A percentile compares a stretch with the other conserved stretches of the same genome.
Conservation (phyloP, 2,113 vertebrate species). For the Cichladusa arquata region DNA sequence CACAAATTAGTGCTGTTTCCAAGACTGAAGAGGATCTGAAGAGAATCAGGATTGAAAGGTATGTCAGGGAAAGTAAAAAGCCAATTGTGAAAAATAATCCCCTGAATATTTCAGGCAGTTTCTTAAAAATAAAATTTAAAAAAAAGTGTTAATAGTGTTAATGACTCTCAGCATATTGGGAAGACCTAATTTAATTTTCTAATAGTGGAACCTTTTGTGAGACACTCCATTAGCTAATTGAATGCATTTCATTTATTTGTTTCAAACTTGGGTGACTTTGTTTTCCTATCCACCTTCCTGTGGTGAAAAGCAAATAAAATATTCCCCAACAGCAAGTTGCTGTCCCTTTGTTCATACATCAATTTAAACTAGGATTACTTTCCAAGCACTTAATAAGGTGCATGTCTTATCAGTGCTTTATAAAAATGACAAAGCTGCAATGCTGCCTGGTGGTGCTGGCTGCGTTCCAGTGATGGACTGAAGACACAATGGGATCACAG, state of each 20-base stretch:
- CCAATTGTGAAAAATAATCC: background rate
- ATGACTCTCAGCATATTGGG: background rate
- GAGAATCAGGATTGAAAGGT: background rate
- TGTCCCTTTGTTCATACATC: background rate
- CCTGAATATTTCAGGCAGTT: background rate
- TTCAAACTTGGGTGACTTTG: slow-evolving; percentile 16
- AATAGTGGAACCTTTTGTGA: background rate
- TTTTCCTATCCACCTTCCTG: slow-evolving; percentile 18
- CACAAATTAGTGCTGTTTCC: background rate
- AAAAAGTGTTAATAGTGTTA: background rate
- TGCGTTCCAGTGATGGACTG: background rate
- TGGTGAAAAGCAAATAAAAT: slow-evolving; percentile 3
- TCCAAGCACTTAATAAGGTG: background rate
- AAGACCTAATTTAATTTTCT: slow-evolving; percentile 39
- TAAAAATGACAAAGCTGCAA: background rate
- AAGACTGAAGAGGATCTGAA: background rate
- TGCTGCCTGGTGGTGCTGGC: background rate
- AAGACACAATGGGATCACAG: background rate
- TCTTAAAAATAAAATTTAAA: background rate
- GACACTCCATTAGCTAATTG: slow-evolving; percentile 48
- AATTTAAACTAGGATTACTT: slow-evolving; percentile 9
- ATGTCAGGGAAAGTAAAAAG: background rate
- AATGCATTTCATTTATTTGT: slow-evolving; percentile 13
- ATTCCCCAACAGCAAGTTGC: background rate
- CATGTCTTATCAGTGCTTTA: background rate